Evolutionary conservation across 2,797 vertebrate species (phyloP).

Genomic region (Enteromius paludinosus): DNA sequence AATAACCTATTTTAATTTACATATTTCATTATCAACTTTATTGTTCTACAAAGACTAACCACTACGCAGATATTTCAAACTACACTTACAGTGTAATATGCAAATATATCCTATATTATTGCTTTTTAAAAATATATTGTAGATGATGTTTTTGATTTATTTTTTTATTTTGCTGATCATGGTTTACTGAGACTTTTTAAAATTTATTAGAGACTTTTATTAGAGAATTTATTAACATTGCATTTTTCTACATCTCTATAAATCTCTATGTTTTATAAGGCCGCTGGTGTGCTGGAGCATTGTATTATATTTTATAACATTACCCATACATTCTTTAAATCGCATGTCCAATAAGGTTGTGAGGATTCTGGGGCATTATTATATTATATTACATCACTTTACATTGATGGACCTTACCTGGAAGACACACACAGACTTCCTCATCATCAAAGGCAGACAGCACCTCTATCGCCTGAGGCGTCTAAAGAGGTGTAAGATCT

Average conservation of each 20-base stretch:
- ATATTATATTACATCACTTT: neutral
- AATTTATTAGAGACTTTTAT: too few relatives aligned
- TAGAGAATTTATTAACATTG: too few relatives aligned
- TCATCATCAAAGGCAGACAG: too few relatives aligned
- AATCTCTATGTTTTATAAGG: too few relatives aligned
- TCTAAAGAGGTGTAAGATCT: too few relatives aligned
- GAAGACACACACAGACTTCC: too few relatives aligned
- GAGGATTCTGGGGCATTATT: neutral
- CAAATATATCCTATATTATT: neutral
- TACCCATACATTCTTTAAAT: neutral
- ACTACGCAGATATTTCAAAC: constrained; percentile 8
- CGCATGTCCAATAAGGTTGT: neutral
- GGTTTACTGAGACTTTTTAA: too few relatives aligned
- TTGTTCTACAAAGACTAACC: neutral
- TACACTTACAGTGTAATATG: neutral
- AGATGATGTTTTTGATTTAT: too few relatives aligned
- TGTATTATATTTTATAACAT: neutral
- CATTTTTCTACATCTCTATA: too few relatives aligned
- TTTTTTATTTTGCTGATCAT: too few relatives aligned
- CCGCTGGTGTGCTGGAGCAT: too few relatives aligned
- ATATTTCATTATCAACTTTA: neutral
- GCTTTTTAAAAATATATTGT: neutral
- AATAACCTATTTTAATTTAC: neutral
- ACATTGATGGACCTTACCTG: neutral
- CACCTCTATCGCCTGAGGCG: too few relatives aligned